These are phyloP conservation scores for Sternotherus odoratus DNA, from an alignment of 2,797 vertebrate species.

Conservation along the genomic window DNA sequence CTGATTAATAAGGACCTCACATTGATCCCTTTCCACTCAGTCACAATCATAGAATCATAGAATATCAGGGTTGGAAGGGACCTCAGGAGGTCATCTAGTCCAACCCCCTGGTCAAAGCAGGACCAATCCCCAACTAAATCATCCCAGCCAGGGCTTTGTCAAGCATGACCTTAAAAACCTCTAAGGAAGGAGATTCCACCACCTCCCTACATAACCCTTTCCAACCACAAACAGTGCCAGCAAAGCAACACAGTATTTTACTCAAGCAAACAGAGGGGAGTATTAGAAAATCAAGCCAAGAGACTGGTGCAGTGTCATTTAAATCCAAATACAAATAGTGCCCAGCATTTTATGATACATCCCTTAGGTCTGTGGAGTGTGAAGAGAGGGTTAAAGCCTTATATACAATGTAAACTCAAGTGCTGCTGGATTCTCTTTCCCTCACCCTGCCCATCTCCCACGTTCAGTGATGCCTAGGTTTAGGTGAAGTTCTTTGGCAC, in stretches of 20 bases:
- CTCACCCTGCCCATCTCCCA: not conserved
- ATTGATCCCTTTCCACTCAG: not conserved
- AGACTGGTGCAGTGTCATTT: not conserved
- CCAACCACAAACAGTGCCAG: not conserved
- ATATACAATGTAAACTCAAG: not conserved
- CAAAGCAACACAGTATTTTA: constrained; percentile 19
- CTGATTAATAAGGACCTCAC: too few relatives aligned
- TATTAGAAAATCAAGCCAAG: constrained; percentile 26
- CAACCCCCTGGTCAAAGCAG: too few relatives aligned
- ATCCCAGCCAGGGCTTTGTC: too few relatives aligned
- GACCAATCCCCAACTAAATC: too few relatives aligned
- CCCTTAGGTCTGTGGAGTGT: not conserved
- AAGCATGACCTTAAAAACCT: too few relatives aligned
- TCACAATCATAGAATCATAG: not conserved
- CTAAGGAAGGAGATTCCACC: too few relatives aligned
- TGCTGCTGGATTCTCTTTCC: not conserved
- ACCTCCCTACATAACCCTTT: too few relatives aligned
- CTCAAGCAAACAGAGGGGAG: not conserved
- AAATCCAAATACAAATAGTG: not conserved
- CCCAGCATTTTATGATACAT: not conserved
- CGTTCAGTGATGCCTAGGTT: constrained; percentile 19
- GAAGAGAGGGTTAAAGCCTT: not conserved
- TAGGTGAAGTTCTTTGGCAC: constrained; percentile 19
- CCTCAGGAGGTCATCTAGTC: too few relatives aligned
- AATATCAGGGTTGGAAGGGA: too few relatives aligned